phyloP scores from a whole-genome alignment of 2,113 vertebrate species.

The Pelecanoides urinatrix region DNA sequence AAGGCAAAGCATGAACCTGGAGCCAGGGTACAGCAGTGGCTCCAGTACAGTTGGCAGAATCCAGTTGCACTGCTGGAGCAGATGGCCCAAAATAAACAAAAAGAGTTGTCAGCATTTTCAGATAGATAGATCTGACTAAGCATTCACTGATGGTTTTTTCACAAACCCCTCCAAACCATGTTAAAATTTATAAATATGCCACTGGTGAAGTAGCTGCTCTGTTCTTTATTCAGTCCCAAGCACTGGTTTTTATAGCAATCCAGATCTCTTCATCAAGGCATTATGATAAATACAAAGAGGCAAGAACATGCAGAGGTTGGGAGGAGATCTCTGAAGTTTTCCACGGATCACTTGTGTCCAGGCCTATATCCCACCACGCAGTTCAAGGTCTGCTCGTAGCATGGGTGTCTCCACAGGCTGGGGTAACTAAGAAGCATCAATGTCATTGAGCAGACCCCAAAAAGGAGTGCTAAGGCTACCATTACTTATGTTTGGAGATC shows the following conservation, averaged over 20 bases:
- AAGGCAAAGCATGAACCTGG: neutral
- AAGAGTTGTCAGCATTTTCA: neutral
- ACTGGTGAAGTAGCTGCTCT: neutral
- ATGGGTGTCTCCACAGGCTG: neutral
- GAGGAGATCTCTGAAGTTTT: neutral
- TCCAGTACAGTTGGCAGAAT: neutral
- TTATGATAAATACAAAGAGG: neutral
- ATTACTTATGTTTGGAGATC: neutral
- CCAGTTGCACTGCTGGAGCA: neutral
- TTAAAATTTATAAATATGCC: neutral
- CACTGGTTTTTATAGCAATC: neutral
- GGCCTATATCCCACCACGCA: neutral
- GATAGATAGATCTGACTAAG: neutral
- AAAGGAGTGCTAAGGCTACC: neutral
- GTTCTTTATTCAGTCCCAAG: neutral
- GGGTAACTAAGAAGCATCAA: neutral
- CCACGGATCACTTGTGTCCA: rapidly evolving
- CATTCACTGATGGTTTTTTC: neutral
- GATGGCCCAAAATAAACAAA: neutral
- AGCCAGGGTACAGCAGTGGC: neutral
- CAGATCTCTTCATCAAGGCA: neutral
- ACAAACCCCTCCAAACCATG: neutral
- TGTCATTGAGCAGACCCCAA: neutral
- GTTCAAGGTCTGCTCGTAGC: neutral
- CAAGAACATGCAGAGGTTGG: neutral